These are phyloP conservation scores for Alexandromys fortis DNA, from an alignment of 2,113 vertebrate genomes.

Conservation along the genomic window DNA sequence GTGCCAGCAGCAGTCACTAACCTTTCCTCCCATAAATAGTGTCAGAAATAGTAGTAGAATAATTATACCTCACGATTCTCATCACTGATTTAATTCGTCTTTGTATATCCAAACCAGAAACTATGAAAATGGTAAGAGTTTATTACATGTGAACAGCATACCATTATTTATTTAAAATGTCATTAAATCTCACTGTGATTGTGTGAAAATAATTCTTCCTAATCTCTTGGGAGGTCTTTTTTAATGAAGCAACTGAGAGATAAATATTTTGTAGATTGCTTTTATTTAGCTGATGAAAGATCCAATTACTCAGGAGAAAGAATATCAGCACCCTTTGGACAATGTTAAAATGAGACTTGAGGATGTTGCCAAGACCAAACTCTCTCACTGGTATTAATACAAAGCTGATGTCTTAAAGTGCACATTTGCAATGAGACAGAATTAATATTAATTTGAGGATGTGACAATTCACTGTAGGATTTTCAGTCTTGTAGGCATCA, in stretches of 20 bases:
- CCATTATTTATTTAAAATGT: slow-evolving; percentile 58
- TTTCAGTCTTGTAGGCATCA: not conserved
- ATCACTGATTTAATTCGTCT: slow-evolving; percentile 55
- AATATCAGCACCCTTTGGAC: not conserved
- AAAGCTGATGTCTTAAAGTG: slow-evolving; percentile 5
- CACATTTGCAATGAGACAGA: not conserved
- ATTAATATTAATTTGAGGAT: slow-evolving; percentile 55
- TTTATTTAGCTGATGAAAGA: slow-evolving; percentile 7
- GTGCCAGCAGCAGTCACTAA: slow-evolving; percentile 58
- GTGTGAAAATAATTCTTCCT: slow-evolving; percentile 41
- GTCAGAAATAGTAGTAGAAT: slow-evolving; percentile 65
- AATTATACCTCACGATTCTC: slow-evolving; percentile 47
- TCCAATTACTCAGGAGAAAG: slow-evolving; percentile 24
- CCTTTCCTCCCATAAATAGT: slow-evolving; percentile 37
- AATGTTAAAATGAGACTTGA: slow-evolving; percentile 11
- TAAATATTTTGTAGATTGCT: not conserved
- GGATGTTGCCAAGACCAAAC: not conserved
- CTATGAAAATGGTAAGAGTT: slow-evolving; percentile 39
- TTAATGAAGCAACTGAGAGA: slow-evolving; percentile 29
- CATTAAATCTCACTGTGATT: slow-evolving; percentile 58
- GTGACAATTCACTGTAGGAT: not conserved
- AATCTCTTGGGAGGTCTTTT: slow-evolving; percentile 48
- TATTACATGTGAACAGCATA: slow-evolving; percentile 54
- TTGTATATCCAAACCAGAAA: slow-evolving; percentile 58
- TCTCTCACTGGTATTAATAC: not conserved